Percentiles rank a stretch among this genome's conserved stretches.
These are phyloP conservation scores for Microcebus lehilahytsara DNA, from an alignment of 2,113 vertebrate genomes.

Conservation along the genomic window DNA sequence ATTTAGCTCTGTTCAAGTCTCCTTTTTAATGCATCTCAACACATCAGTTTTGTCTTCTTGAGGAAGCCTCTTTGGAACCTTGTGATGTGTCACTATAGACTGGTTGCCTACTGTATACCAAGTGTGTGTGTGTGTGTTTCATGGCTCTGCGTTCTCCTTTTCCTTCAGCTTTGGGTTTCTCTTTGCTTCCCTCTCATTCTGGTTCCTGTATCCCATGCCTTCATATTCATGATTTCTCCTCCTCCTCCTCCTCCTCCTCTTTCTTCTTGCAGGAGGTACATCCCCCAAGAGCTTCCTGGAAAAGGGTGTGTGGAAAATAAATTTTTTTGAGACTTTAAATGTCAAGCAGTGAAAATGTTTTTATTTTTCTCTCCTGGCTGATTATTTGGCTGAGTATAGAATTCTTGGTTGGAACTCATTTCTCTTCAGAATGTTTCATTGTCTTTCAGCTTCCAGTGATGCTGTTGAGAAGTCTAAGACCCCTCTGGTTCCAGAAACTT, in stretches of 20 bases:
- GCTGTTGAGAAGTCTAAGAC: neutral
- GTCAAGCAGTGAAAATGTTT: neutral
- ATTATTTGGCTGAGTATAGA: neutral
- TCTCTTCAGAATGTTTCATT: slow-evolving; percentile 22
- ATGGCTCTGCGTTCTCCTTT: neutral
- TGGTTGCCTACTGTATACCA: neutral
- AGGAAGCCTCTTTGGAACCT: neutral
- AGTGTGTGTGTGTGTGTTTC: neutral
- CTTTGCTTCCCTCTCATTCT: neutral
- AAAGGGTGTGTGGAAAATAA: neutral
- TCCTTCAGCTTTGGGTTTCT: neutral
- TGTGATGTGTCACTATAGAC: neutral
- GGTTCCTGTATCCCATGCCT: neutral
- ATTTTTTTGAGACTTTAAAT: neutral
- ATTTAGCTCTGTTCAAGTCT: neutral
- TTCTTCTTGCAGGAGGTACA: neutral
- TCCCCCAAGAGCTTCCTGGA: neutral
- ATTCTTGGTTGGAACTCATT: neutral
- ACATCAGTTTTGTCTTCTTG: neutral
- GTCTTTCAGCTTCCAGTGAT: neutral
- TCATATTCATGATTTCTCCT: neutral
- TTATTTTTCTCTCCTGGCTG: neutral
- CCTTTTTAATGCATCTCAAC: neutral
- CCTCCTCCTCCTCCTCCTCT: no score
- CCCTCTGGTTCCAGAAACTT: neutral